Base-by-base conservation (phyloP, 2,888 invertebrate species). In the Himalopsyche kuldschensis region DNA sequence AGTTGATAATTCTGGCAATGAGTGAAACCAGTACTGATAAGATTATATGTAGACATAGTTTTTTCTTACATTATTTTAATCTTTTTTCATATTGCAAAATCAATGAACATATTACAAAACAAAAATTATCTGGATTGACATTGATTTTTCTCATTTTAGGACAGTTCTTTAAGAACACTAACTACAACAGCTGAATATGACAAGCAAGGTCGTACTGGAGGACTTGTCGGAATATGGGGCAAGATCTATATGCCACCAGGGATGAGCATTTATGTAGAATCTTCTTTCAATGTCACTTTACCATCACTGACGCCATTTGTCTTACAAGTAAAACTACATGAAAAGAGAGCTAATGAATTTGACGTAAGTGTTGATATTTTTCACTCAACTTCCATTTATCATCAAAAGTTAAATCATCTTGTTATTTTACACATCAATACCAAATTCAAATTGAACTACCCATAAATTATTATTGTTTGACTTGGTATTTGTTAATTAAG, bases 301-400 rank as follows among this genome's bases (percentile, higher is more conserved):
- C 96, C 96, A 0, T 94, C 94, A 0, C 93, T 95, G 86, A 94
- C 94, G 82, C 95, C 96, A 0, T 94, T 96, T 90, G 90, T 93
- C 0, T 89, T 95, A 1, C 92, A 93, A 79, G 90, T 94, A 0
- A 94, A 94, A 87, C 90, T 96, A 10, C 93, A 92, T 46, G 96
- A 96, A 88, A 95, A 95, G 87, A 91, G 91, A 75, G 89, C 91
- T 0, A 93, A 93, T 80, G 94, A 95, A 87, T 97, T 94, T 88
- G 94, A 94, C 89, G 95, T 95, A 89, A 90, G 91, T 89, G 17
- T n/a, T 75, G 10, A 55, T 6, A 3, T 55, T 55, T 20, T 2
- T 11, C 11, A 41, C 10, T 41, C 10, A 10, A n/a, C 17, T 30
- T 6, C 8, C 10, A 17, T 31, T 31, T n/a, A n/a, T n/a, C n/a